Conservation (phyloP, 2,797 vertebrate genomes). For the Adelosebastes latens region DNA sequence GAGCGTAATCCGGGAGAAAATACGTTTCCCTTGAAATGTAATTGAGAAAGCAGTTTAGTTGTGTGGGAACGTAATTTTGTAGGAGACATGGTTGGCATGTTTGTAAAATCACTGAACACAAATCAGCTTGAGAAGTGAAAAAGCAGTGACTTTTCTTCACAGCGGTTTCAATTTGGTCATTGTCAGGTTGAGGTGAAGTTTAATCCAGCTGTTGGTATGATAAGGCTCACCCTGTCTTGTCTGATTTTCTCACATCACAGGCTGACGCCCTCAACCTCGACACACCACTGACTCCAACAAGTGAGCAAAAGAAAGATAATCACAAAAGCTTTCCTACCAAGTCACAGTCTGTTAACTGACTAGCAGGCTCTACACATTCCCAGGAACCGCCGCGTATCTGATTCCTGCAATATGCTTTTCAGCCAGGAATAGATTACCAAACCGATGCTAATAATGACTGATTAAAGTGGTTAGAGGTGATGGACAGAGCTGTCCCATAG, state of each 20-base stretch:
- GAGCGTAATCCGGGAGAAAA: neutral
- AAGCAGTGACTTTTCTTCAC: neutral
- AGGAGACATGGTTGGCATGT: neutral
- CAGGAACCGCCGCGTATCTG: neutral
- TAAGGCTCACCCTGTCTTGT: neutral
- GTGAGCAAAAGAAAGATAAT: neutral
- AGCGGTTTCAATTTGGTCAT: neutral
- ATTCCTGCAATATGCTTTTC: neutral
- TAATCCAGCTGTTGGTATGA: neutral
- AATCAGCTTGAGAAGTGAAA: neutral
- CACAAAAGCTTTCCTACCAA: neutral
- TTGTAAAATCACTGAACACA: neutral
- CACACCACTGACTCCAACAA: neutral
- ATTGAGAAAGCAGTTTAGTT: no score
- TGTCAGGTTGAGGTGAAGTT: neutral
- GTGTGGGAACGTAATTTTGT: no score
- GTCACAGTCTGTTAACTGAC: neutral
- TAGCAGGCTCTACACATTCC: neutral
- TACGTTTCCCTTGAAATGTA: no score
- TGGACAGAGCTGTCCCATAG: neutral
- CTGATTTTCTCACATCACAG: neutral
- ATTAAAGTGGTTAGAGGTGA: neutral
- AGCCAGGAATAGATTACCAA: neutral
- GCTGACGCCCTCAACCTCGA: neutral
- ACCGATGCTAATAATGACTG: neutral